These are phyloP conservation scores for Triplophysa siluroides DNA, from an alignment of 2,113 vertebrate species.

Conservation along the genomic window DNA sequence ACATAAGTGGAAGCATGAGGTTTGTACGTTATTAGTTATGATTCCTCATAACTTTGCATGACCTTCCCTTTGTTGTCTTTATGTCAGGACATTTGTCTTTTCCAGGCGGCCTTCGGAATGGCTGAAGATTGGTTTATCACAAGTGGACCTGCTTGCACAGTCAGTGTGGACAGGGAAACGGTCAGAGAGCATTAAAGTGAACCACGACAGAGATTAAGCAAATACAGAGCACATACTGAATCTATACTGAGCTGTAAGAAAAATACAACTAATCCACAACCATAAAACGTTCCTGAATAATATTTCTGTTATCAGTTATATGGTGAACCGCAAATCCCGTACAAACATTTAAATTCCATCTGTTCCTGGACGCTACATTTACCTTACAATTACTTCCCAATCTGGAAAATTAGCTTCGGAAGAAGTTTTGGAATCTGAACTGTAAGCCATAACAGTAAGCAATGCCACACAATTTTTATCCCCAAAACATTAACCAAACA, in stretches of 20 bases:
- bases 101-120: conserved; percentile 85
- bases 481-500: too few relatives aligned
- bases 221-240: neutral
- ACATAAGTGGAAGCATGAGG: conserved; percentile 70
- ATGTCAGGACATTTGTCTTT: neutral
- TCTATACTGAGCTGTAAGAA: neutral
- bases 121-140: conserved; percentile 85
- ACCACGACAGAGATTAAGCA: conserved; percentile 26
- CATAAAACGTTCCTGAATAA: neutral
- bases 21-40: conserved; percentile 55
- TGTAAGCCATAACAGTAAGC: neutral
- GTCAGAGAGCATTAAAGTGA: conserved; percentile 58
- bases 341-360: neutral
- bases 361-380: neutral
- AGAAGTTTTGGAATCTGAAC: neutral
- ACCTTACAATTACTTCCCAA: conserved; percentile 16
- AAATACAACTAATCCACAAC: conserved; percentile 29
- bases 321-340: neutral
- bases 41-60: neutral
- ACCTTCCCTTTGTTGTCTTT: neutral
- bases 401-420: neutral
- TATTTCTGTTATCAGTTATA: neutral
- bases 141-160: conserved; percentile 84
- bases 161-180: conserved; percentile 79
- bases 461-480: too few relatives aligned